Evolutionary conservation across 2,888 invertebrate species (phyloP).

Genomic region (Hirtodrosophila trivittata): DNA sequence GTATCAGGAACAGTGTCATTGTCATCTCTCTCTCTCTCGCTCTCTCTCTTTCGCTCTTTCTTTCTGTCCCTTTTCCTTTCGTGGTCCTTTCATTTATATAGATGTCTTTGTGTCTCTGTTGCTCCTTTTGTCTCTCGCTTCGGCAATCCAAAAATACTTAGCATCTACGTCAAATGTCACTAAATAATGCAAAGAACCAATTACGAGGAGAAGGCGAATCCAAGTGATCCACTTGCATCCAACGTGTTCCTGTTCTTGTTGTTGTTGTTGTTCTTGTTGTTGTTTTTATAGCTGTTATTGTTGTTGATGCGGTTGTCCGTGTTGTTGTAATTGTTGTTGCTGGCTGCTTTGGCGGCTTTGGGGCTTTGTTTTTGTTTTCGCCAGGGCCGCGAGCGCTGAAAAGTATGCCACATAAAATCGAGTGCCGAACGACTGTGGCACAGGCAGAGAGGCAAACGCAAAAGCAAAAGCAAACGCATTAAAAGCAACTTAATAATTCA

Average conservation of each 20-base stretch:
- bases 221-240: constrained; percentile 58
- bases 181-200: constrained; percentile 56
- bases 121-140: not conserved
- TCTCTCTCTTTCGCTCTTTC: constrained; percentile 2
- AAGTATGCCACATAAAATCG: constrained; percentile 63
- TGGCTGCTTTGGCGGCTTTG: constrained; percentile 18
- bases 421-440: not conserved
- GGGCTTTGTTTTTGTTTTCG: constrained; percentile 44
- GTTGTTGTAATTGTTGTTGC: constrained; percentile 1
- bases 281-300: constrained; percentile 1
- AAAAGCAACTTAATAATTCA: constrained; percentile 78
- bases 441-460: constrained; percentile 9
- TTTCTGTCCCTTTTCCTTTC: not conserved
- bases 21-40: constrained; percentile 1
- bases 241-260: constrained; percentile 7
- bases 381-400: constrained; percentile 37
- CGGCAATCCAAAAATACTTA: constrained; percentile 57
- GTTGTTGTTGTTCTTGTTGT: constrained; percentile 12
- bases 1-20: not conserved
- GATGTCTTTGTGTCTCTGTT: not conserved
- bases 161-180: constrained; percentile 57
- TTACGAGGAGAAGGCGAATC: constrained; percentile 39
- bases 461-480: constrained; percentile 70
- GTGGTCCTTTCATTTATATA: too few relatives aligned
- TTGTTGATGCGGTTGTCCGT: not conserved